Evolutionary conservation across 2,113 vertebrate species (phyloP), one percentile per base, ranked within the genome.

Genomic region (Nyctereutes procyonoides): DNA sequence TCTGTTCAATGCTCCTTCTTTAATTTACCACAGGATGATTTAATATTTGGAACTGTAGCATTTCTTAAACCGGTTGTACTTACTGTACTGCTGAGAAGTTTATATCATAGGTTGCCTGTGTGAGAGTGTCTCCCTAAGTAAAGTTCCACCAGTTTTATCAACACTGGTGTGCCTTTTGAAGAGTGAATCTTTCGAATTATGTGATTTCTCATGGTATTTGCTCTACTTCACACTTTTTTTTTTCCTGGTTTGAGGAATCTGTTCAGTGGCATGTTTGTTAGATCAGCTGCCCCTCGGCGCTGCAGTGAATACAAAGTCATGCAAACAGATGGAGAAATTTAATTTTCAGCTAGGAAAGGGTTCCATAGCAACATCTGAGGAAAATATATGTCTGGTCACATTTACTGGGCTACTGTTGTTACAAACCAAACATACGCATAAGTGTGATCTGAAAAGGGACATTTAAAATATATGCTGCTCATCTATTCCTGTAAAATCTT

Each of bases 321-420:
- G 98, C 98, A 98, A 99, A 98, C 98, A 88, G 97, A 98, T 97
- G 96, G 96, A 97, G 80, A 97, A 82, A 93, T 35, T 53, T 83
- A 85, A 96, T 98, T 98, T 97, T 92, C 76, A 62, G 16, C 67
- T 83, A 58, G 51, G 71, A 82, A 91, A 98, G 55, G 76, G 65
- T 93, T 98, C 89, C 97, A 95, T 91, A 97, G 96, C 91, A 98
- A 97, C 73, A 91, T 22, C 32, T 32, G 58, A 97, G 96, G 97
- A 71, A 98, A 98, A 81, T 84, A 71, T 51, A 90, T 55, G 85
- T 98, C 84, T 97, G 20, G 56, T 93, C 94, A 97, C 97, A 88
- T 98, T 98, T 97, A 60, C 35, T 80, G 43, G 20, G 35, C 87
- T 97, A 15, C 77, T 90, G 1, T 93, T 93, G 30, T 82, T 92